phyloP scores from a whole-genome alignment of 2,113 vertebrate species.

The Fulica atra region DNA sequence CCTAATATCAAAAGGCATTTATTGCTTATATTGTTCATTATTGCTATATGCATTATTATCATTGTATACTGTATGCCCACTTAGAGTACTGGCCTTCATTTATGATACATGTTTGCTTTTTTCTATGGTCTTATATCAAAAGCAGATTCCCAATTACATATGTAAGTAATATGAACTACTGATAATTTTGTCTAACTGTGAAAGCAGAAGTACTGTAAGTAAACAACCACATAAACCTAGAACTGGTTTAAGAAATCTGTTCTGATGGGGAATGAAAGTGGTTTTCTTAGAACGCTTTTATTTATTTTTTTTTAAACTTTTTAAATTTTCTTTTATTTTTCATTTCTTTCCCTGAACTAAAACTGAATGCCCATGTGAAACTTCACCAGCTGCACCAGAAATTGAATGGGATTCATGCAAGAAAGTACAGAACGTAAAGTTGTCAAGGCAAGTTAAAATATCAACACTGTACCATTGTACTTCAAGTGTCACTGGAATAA shows the following conservation, averaged over 20 bases:
- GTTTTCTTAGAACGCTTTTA: not conserved
- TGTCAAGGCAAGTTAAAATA: not conserved
- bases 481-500: not conserved
- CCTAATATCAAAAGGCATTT: not conserved
- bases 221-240: not conserved
- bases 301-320: no score
- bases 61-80: no score
- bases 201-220: not conserved
- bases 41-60: not conserved
- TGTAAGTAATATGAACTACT: not conserved
- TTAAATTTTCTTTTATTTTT: no score
- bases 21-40: not conserved
- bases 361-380: not conserved
- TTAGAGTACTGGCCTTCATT: not conserved
- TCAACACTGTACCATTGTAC: not conserved
- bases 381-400: not conserved
- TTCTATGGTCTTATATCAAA: not conserved
- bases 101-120: not conserved
- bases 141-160: not conserved
- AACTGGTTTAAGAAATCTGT: not conserved
- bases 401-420: not conserved
- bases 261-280: rapidly evolving
- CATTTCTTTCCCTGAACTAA: not conserved
- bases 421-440: not conserved
- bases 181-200: not conserved